Evolutionary conservation across 2,888 invertebrate genomes (phyloP).

Genomic region (Brachylomia viminalis): DNA sequence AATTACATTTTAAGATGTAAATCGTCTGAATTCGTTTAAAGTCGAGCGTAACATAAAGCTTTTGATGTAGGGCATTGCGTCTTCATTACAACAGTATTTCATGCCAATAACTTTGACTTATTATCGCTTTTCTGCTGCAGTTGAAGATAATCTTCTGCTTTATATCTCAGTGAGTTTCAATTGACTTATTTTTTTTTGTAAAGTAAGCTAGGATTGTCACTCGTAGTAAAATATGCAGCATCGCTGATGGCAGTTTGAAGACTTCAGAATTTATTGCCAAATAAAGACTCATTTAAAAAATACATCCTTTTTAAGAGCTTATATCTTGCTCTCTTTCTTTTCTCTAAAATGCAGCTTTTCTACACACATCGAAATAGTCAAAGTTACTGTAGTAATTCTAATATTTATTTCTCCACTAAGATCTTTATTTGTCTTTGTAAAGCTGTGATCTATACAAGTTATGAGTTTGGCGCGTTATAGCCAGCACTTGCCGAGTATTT

Average conservation of each 20-base stretch:
- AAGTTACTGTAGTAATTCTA: too few relatives aligned
- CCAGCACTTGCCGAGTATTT: slow-evolving; percentile 13
- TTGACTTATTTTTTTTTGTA: background rate
- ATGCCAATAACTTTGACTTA: slow-evolving; percentile 46
- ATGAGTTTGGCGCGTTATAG: slow-evolving; percentile 16
- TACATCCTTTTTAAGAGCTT: too few relatives aligned
- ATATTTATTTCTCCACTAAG: too few relatives aligned
- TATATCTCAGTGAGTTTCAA: slow-evolving; percentile 25
- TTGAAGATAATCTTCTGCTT: slow-evolving; percentile 47
- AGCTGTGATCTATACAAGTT: background rate
- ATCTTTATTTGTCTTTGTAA: too few relatives aligned
- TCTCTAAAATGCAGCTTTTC: too few relatives aligned
- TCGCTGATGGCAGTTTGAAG: background rate
- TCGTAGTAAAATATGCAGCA: background rate
- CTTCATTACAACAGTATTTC: slow-evolving; percentile 46
- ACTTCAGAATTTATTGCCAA: background rate
- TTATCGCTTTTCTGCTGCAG: slow-evolving; percentile 42
- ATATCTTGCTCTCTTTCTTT: too few relatives aligned
- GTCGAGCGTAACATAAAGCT: slow-evolving; percentile 37
- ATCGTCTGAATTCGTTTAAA: slow-evolving; percentile 20
- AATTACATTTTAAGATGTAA: slow-evolving; percentile 33
- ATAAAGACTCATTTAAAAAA: too few relatives aligned
- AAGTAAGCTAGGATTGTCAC: background rate
- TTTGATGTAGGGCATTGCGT: slow-evolving; percentile 41
- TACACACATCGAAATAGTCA: too few relatives aligned